phyloP scores from a whole-genome alignment of 2,888 invertebrate species.

The Cephus sareptanus region DNA sequence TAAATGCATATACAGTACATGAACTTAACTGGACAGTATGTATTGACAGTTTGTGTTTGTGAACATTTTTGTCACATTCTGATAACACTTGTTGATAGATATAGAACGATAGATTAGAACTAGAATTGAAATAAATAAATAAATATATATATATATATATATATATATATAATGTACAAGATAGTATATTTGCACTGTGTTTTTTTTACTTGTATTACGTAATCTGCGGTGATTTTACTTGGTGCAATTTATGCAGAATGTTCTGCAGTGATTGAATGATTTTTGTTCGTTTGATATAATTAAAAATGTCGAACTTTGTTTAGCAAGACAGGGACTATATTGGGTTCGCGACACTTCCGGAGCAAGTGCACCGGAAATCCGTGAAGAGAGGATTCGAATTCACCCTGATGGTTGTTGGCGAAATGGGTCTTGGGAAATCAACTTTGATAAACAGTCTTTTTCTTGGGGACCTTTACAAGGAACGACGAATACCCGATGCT shows the following conservation, averaged over 20 bases:
- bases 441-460: conserved; percentile 95
- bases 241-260: not conserved
- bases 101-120: not conserved
- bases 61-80: not conserved
- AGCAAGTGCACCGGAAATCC: conserved; percentile 96
- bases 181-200: not conserved
- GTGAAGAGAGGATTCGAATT: conserved; percentile 97
- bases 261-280: not conserved
- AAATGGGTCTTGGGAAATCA: conserved; percentile 94
- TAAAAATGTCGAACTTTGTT: conserved; percentile 27
- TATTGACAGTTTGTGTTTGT: not conserved
- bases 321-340: conserved; percentile 73
- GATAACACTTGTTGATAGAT: not conserved
- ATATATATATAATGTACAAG: not conserved
- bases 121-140: not conserved
- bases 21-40: not conserved
- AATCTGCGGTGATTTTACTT: too few species aligned
- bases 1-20: not conserved
- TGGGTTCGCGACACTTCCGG: conserved; percentile 94
- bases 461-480: conserved; percentile 92
- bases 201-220: too few species aligned
- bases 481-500: conserved; percentile 79
- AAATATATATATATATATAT: not conserved
- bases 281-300: not conserved
- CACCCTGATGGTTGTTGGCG: conserved; percentile 96